phyloP scores from a whole-genome alignment of 2,113 vertebrate genomes.

The Oryzias curvinotus region DNA sequence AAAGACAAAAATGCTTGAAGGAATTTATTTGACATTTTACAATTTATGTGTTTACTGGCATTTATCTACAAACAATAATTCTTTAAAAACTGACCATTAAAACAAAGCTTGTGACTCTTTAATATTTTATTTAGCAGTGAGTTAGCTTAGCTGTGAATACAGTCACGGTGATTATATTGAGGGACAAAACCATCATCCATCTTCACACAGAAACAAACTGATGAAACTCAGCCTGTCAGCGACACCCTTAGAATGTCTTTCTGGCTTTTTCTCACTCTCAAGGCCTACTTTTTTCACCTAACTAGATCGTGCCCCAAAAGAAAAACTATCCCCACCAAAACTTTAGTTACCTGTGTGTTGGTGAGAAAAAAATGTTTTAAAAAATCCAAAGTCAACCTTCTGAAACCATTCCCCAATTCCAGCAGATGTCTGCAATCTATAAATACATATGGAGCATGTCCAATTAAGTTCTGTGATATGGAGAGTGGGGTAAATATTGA shows the following conservation, averaged over 20 bases:
- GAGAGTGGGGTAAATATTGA: slow-evolving; percentile 67
- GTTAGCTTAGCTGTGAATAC: not conserved
- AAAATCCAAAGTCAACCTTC: slow-evolving; percentile 58
- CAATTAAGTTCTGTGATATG: slow-evolving; percentile 73
- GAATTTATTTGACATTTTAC: too few relatives aligned
- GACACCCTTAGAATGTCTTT: slow-evolving; percentile 42
- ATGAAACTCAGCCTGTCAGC: slow-evolving; percentile 31
- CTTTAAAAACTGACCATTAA: not conserved
- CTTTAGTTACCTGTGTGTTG: slow-evolving; percentile 50
- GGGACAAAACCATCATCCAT: slow-evolving; percentile 1
- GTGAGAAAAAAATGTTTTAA: slow-evolving; percentile 48
- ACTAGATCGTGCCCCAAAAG: slow-evolving; percentile 62
- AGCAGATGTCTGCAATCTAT: slow-evolving; percentile 69
- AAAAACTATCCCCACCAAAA: slow-evolving; percentile 34
- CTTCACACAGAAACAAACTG: slow-evolving; percentile 32
- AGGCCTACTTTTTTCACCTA: slow-evolving; percentile 59
- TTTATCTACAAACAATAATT: too few relatives aligned
- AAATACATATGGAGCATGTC: slow-evolving; percentile 77
- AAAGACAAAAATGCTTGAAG: too few relatives aligned
- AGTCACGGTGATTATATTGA: not conserved
- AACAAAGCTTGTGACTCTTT: not conserved
- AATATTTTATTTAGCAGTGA: not conserved
- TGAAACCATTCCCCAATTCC: slow-evolving; percentile 58
- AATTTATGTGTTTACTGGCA: too few relatives aligned
- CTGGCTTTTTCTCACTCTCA: slow-evolving; percentile 30